phyloP scores from a whole-genome alignment of 2,797 vertebrate species.

The Centroberyx gerrardi region DNA sequence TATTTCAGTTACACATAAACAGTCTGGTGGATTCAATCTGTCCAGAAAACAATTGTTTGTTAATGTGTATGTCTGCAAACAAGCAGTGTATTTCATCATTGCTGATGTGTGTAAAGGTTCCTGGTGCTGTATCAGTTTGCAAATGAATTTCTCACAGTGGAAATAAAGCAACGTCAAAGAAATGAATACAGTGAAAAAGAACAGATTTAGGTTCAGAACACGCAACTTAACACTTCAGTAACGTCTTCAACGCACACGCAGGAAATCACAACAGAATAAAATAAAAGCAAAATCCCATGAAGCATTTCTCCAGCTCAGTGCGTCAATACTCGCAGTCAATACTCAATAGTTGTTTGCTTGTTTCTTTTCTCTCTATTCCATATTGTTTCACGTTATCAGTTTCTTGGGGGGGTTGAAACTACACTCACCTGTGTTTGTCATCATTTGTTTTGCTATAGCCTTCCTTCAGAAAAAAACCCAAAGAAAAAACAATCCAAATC shows the following conservation, averaged over 20 bases:
- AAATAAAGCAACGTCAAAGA: conserved; percentile 1
- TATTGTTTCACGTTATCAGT: not conserved
- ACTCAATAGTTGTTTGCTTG: not conserved
- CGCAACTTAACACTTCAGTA: not conserved
- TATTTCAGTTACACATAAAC: conserved; percentile 39
- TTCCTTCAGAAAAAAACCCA: not conserved
- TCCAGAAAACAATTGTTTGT: conserved; percentile 27
- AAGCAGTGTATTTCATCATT: conserved; percentile 36
- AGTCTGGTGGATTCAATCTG: conserved; percentile 35
- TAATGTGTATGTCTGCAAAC: conserved; percentile 36
- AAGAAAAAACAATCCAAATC: conserved; percentile 2
- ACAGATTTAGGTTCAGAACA: conserved; percentile 15
- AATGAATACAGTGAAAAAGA: conserved; percentile 16
- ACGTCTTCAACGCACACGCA: not conserved
- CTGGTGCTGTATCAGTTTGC: conserved; percentile 13
- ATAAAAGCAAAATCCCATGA: not conserved
- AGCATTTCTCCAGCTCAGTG: not conserved
- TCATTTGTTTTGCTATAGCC: not conserved
- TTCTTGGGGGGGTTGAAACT: not conserved
- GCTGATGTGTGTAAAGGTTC: conserved; percentile 27
- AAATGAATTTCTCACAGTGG: conserved; percentile 35
- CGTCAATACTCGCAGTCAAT: not conserved
- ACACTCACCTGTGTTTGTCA: not conserved
- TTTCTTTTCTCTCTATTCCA: not conserved
- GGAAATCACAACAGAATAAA: not conserved